phyloP scores from a whole-genome alignment of 2,888 invertebrate genomes.

The Liodrosophila aerea region DNA sequence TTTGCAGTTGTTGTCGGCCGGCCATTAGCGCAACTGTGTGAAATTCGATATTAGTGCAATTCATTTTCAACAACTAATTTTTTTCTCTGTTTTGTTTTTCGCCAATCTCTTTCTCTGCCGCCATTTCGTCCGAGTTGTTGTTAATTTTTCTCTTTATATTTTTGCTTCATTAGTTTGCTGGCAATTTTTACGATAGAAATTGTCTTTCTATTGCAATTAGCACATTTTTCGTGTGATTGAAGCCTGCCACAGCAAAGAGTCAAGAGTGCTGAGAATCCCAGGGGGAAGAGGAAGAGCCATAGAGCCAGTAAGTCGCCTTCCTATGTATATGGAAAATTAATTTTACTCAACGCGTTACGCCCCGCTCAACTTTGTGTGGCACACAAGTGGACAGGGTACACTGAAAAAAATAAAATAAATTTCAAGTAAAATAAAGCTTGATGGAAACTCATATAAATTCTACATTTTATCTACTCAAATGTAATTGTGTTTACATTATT shows the following conservation, averaged over 20 bases:
- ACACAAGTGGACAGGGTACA: background rate
- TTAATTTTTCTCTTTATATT: constrained; percentile 30
- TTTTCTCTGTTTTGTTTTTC: too few species aligned
- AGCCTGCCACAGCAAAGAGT: constrained; percentile 58
- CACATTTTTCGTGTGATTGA: constrained; percentile 71
- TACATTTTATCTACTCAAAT: too few species aligned
- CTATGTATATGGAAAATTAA: constrained; percentile 72
- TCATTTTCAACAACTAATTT: constrained; percentile 77
- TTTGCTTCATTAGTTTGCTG: constrained; percentile 64
- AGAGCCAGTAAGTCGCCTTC: constrained; percentile 20
- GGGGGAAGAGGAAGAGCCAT: constrained; percentile 5
- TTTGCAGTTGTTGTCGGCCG: constrained; percentile 35
- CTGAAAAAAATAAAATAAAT: background rate
- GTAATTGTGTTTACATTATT: too few species aligned
- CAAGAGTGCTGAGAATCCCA: constrained; percentile 18
- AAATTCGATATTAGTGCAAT: constrained; percentile 79
- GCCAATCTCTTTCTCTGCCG: constrained; percentile 33
- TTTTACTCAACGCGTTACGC: constrained; percentile 59
- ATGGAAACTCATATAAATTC: too few species aligned
- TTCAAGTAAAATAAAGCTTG: too few species aligned
- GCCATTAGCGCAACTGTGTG: constrained; percentile 78
- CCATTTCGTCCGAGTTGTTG: constrained; percentile 36
- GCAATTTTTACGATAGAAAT: constrained; percentile 69
- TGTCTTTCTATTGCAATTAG: constrained; percentile 75
- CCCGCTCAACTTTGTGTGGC: constrained; percentile 23